Percentiles rank a stretch among this genome's conserved stretches.
phyloP scores from a whole-genome alignment of 2,797 vertebrate species.

The Sebastes dallii region DNA sequence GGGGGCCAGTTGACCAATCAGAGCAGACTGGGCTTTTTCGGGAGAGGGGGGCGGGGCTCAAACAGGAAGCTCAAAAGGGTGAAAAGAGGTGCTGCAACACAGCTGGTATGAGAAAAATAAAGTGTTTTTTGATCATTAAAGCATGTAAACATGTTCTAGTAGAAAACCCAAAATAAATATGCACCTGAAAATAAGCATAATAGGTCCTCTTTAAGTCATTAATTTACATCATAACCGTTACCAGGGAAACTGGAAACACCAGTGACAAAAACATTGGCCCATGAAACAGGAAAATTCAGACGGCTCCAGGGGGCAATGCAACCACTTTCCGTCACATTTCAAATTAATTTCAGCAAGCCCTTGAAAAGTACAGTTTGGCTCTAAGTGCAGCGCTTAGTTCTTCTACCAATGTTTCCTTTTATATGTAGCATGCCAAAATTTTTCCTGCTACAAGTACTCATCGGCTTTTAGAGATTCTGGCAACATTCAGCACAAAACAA shows the following conservation, averaged over 20 bases:
- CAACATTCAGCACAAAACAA: neutral
- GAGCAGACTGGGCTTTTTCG: too few species aligned
- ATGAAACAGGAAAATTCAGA: neutral
- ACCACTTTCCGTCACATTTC: neutral
- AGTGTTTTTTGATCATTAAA: too few species aligned
- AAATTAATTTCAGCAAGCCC: neutral
- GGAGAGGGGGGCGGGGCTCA: too few species aligned
- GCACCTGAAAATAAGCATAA: too few species aligned
- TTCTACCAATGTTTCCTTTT: neutral
- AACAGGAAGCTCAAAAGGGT: too few species aligned
- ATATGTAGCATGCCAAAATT: neutral
- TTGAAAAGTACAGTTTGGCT: neutral
- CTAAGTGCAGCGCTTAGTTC: neutral
- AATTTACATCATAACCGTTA: neutral
- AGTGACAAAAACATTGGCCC: neutral
- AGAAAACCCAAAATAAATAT: too few species aligned
- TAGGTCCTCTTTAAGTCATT: neutral
- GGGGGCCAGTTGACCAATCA: too few species aligned
- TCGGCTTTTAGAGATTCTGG: neutral
- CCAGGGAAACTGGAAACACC: neutral
- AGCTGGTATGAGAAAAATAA: too few species aligned
- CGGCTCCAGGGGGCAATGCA: neutral
- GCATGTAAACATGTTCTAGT: too few species aligned
- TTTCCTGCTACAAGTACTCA: neutral
- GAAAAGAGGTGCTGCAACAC: too few species aligned